Evolutionary conservation across 1,140 invertebrate genomes (phyloP), one percentile per base, ranked within the genome.

Genomic region (Caenorhabditis brenneri): DNA sequence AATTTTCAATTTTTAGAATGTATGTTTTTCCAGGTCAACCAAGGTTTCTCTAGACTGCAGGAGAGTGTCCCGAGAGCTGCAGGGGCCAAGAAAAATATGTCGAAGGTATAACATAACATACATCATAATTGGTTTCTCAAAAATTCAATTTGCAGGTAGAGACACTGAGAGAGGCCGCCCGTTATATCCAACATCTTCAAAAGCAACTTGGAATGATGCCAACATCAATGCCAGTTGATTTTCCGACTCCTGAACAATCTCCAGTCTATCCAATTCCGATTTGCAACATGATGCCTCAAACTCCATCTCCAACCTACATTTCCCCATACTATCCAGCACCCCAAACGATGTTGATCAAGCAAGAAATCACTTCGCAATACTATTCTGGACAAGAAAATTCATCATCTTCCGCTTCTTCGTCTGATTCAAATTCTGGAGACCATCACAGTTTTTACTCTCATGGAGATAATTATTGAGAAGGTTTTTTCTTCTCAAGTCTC

Each of bases 141-240:
- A 7, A 29, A 10, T 51, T 55, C 51, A 15, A 27, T 55, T 10
- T 74, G 15, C 29, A 81, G 79, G 80, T 81, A 2, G 80, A 81
- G 33, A 81, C 80, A 27, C 53, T 81, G 4, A 22, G 53, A 24
- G 31, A 81, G 53, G 80, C 80, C 6, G 51, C 80, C n/a, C 49
- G 36, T 19, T 81, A 81, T 29, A 81, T 81, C 22, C 80, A 60
- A 33, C n/a, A 81, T n/a, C 36, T 81, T 7, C 49, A 81, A n/a
- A 16, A 36, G 24, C 29, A 36, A 39, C 80, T 81, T 42, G 79
- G 51, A 55, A 80, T 74, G 36, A 27, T 31, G 27, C 36, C 65
- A 12, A 22, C 2, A 10, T 16, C 10, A 36, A 65, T 36, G 29
- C 31, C 65, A 46, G 65, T 31, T 15, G 65, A 74, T n/a, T 74